Conservation (phyloP, 2,888 invertebrate species). For the Luffia ferchaultella region DNA sequence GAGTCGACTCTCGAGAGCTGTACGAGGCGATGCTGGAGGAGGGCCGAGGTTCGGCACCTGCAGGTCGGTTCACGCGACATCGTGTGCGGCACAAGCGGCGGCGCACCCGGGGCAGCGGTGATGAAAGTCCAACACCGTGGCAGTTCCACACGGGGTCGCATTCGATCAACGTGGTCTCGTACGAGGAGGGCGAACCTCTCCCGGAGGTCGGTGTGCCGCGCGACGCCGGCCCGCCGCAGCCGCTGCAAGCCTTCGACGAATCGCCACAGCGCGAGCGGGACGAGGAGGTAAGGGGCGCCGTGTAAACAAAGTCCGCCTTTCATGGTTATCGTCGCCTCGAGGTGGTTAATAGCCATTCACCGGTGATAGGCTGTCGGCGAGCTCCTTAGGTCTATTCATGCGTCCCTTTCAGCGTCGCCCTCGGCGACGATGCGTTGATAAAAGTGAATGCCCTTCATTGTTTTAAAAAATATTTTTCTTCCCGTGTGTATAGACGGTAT, state of each 20-base stretch:
- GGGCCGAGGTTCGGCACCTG: constrained; percentile 31
- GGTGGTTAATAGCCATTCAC: constrained; percentile 57
- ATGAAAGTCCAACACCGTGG: constrained; percentile 54
- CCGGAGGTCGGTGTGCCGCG: constrained; percentile 46
- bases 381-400: constrained; percentile 43
- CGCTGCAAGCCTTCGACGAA: constrained; percentile 45
- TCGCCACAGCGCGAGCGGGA: constrained; percentile 10
- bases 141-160: constrained; percentile 60
- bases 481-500: constrained; percentile 41
- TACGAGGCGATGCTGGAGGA: constrained; percentile 53
- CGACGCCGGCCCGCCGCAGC: constrained; percentile 49
- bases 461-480: constrained; percentile 44
- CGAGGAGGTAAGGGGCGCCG: not conserved
- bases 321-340: constrained; percentile 55
- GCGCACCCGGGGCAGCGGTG: constrained; percentile 42
- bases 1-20: constrained; percentile 46
- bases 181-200: constrained; percentile 63
- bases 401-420: constrained; percentile 45
- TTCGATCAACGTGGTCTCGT: constrained; percentile 58
- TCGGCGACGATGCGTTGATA: constrained; percentile 54
- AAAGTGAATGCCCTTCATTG: constrained; percentile 55
- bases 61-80: constrained; percentile 45
- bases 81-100: constrained; percentile 57
- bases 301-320: constrained; percentile 23
- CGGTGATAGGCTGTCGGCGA: constrained; percentile 45